These are phyloP conservation scores for Imbricaverruca yamaguchii DNA, from an alignment of 2,888 invertebrate genomes.

Conservation along the genomic window DNA sequence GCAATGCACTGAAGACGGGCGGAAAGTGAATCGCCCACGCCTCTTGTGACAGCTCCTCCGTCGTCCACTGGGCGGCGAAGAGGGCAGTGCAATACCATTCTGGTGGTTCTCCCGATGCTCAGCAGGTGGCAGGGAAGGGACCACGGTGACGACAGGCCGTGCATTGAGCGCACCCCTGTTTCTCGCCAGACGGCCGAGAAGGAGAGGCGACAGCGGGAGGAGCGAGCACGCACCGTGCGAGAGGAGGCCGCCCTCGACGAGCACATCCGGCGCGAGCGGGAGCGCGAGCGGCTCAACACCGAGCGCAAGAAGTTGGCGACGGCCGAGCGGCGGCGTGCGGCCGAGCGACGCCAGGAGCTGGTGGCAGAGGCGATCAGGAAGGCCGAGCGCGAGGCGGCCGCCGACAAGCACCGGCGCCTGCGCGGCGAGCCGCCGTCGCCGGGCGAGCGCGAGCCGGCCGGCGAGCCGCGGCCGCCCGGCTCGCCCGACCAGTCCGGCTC, in stretches of 20 bases:
- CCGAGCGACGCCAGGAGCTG: neutral
- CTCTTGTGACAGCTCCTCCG: too few relatives aligned
- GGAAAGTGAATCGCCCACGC: too few relatives aligned
- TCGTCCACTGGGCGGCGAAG: too few relatives aligned
- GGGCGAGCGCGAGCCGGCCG: neutral
- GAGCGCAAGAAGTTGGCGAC: slow-evolving; percentile 1
- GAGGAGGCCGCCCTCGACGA: slow-evolving; percentile 8
- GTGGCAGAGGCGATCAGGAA: neutral
- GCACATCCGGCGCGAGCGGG: slow-evolving; percentile 1
- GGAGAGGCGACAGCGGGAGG: slow-evolving; percentile 63
- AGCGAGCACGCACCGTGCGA: slow-evolving; percentile 69
- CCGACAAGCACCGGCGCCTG: neutral
- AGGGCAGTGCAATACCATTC: too few relatives aligned
- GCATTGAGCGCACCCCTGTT: neutral
- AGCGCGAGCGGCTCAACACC: neutral
- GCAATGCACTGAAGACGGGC: too few relatives aligned
- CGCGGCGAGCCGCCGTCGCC: neutral
- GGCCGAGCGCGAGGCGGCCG: neutral
- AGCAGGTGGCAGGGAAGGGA: too few relatives aligned
- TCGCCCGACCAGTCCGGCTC: neutral
- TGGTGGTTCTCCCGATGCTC: too few relatives aligned
- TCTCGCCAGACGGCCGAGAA: slow-evolving; percentile 62
- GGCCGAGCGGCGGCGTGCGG: neutral
- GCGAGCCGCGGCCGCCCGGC: neutral
- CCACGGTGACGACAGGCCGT: too few relatives aligned